Percentiles rank a stretch among this genome's conserved stretches.
These are phyloP conservation scores for Xylocampa areola DNA, from an alignment of 2,888 invertebrate species.

Conservation along the genomic window DNA sequence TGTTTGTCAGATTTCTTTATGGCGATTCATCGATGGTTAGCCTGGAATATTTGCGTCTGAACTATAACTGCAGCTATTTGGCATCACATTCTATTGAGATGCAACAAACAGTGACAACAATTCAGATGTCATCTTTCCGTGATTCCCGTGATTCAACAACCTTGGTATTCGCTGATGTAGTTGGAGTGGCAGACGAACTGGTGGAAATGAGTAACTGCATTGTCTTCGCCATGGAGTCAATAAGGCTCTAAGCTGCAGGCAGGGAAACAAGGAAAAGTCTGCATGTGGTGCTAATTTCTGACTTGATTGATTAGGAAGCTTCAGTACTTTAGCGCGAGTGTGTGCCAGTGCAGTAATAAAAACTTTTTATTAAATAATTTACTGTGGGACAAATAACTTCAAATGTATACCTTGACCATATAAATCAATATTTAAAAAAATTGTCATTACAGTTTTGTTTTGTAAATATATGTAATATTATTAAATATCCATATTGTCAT, in stretches of 20 bases:
- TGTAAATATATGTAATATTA: conserved; percentile 36
- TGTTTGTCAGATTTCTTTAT: conserved; percentile 35
- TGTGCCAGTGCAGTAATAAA: conserved; percentile 58
- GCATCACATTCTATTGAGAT: conserved; percentile 39
- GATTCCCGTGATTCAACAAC: conserved; percentile 36
- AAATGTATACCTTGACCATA: conserved; percentile 31
- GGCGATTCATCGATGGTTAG: conserved; percentile 25
- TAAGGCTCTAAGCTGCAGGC: conserved; percentile 42
- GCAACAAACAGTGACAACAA: conserved; percentile 29
- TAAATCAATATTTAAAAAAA: conserved; percentile 18
- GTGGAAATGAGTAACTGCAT: conserved; percentile 38
- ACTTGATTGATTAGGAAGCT: conserved; percentile 45
- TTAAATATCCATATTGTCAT: conserved; percentile 52
- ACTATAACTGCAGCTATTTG: conserved; percentile 32
- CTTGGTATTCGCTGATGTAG: conserved; percentile 37
- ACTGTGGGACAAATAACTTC: conserved; percentile 31
- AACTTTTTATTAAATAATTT: conserved; percentile 19
- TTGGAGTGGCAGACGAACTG: conserved; percentile 41
- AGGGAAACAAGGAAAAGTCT: conserved; percentile 45
- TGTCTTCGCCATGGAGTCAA: conserved; percentile 42
- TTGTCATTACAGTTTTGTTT: conserved; percentile 27
- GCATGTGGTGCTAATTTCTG: conserved; percentile 51
- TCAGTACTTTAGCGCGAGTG: conserved; percentile 63
- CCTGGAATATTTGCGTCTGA: conserved; percentile 34
- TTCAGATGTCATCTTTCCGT: conserved; percentile 43